Base-by-base conservation (phyloP, 2,888 invertebrate genomes). In the Ptilodon capucinus region DNA sequence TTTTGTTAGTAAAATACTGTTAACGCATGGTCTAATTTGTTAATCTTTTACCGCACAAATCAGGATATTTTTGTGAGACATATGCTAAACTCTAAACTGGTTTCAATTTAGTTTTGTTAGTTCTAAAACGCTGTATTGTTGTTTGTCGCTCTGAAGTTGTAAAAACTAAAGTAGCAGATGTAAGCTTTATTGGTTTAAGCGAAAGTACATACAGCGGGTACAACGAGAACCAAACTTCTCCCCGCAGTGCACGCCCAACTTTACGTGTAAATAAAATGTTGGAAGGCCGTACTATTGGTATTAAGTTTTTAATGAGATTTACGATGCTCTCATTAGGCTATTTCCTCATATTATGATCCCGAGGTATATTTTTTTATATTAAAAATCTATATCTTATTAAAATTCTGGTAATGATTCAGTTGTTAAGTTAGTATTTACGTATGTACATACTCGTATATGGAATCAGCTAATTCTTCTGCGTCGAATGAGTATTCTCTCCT, bases 141-240 rank as follows among this genome's bases (percentile, higher is more conserved):
- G 49, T 45, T 49, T 53, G 42, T 46, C n/a, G 32, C 19, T 43
- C 40, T 39, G 42, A 42, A 49, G 41, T 40, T 51, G 41, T 52
- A 58, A 52, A 50, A 25, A 11, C 30, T 41, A 38, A 17, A 42
- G 39, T 63, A 48, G 45, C 43, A 8, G 40, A 43, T 52, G 50
- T 46, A 36, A 40, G 35, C 50, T 63, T 44, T 56, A 45, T 55
- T 43, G 48, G 48, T 52, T 52, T 51, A 44, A 25, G 16, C 30
- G 23, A 39, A 55, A 44, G 44, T 64, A 50, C 50, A 41, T 51
- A 47, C 47, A 9, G 48, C 40, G 49, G 44, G 42, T 41, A 45
- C 47, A 46, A 46, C 51, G 44, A n/a, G 46, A 25, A 40, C 18
- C 34, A 42, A 64, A 64, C 52, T 57, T 64, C 52, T 48, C 32